These are phyloP conservation scores for Brachypodius melanocephalos DNA, from an alignment of 2,113 vertebrate species.

Conservation along the genomic window DNA sequence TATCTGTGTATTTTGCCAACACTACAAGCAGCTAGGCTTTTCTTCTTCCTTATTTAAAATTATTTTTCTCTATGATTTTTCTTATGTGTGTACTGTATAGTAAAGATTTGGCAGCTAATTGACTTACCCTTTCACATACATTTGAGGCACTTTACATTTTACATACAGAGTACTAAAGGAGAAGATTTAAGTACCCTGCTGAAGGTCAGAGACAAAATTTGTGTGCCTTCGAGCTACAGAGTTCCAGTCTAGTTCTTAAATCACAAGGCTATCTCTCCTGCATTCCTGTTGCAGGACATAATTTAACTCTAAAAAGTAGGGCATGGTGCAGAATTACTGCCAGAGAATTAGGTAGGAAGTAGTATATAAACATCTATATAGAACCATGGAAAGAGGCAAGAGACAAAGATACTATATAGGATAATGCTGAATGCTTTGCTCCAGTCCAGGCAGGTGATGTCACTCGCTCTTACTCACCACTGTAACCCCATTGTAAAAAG, in stretches of 20 bases:
- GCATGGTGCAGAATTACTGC: background rate
- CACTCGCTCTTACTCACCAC: background rate
- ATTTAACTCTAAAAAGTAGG: background rate
- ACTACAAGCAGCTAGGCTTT: background rate
- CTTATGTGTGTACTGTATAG: fast-evolving
- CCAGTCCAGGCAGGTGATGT: background rate
- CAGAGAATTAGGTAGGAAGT: background rate
- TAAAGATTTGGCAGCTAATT: background rate
- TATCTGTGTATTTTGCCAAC: background rate
- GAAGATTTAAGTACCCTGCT: background rate
- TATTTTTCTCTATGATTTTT: background rate
- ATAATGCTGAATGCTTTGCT: background rate
- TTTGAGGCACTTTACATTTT: background rate
- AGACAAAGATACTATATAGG: background rate
- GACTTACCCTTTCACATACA: background rate
- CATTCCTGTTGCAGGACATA: background rate
- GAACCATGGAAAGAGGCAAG: background rate
- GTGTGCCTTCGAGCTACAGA: background rate
- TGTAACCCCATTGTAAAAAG: background rate
- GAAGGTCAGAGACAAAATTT: background rate
- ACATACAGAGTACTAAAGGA: background rate
- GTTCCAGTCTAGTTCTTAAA: constrained; percentile 1
- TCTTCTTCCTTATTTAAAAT: background rate
- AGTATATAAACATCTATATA: background rate
- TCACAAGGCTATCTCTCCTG: background rate